Evolutionary conservation across 2,113 vertebrate genomes (phyloP), one percentile per base, ranked within the genome.

Genomic region (Pithys albifrons): DNA sequence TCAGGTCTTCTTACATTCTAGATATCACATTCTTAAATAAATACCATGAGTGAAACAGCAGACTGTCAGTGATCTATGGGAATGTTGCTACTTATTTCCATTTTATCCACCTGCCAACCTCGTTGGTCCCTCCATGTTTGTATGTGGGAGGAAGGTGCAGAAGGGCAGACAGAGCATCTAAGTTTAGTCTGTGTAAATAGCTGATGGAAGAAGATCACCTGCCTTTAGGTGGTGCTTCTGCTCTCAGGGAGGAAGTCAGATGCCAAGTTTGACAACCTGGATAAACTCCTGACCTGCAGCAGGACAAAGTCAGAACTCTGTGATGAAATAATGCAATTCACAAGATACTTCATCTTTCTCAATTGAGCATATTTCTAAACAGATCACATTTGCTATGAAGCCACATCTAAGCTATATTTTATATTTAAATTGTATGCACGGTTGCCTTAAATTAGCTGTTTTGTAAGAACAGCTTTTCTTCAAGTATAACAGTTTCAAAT

Each of bases 101-200:
- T 81, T 81, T 77, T 22, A 41, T 51, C 71, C 62, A 51, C 27
- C 6, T 31, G 72, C 48, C 20, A 52, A 64, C 3, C 17, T 18
- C 4, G 0, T 83, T 78, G n/a, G 73, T 62, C 33, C 23, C 37
- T 31, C 69, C 0, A 0, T 7, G 17, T 20, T 29, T 54, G 46
- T 13, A 19, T 0, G 10, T 19, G 16, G 18, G 49, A 79, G n/a
- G 64, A 90, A 51, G 39, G 28, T 3, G 23, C n/a, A 73, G 88
- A 76, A 66, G 51, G 64, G 25, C 49, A 73, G 66, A 31, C n/a
- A 71, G 37, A 85, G 24, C 12, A 24, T 3, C 24, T 20, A 5
- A 59, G 27, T 59, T 65, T 29, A 55, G 29, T 12, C 17, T 54
- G 0, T 3, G 0, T 15, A 43, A 54, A 17, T 0, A 48, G 46